Base-by-base conservation (phyloP, 2,888 invertebrate species). In the Pyrochroa serraticornis region DNA sequence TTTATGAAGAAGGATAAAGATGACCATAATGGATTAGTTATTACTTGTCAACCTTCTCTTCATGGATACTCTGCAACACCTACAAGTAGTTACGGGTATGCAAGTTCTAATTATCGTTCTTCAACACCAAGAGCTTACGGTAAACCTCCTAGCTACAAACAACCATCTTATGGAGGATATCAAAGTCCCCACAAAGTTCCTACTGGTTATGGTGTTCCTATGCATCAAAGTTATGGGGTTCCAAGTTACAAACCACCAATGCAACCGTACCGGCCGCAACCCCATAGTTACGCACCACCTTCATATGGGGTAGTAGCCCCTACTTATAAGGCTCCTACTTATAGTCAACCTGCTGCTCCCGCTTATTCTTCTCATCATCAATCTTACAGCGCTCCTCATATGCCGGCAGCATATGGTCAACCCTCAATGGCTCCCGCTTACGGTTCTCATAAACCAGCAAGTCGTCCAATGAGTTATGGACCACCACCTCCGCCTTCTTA, bases 41-140 rank as follows among this genome's bases (percentile, higher is more conserved):
- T 79, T 36, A 79, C 79, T n/a, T 79, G 79, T 58, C 78, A 79
- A 68, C 79, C 79, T 8, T 75, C 75, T 55, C 68, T 79, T 33
- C 77, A 78, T 43, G 79, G 79, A 41, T 79, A 77, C 52, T 75
- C 77, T 30, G 67, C 74, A 34, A 64, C 68, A 8, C 57, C 65
- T 3, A 54, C 60, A 12, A 55, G 57, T 12, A 58, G 66, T 9
- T 64, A 63, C 31, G 62, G 60, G 7, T 47, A 41, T 41, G 43
- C 52, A 30, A 49, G 60, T 9, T 50, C 50, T 36, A 54, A 58
- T 7, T 30, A 42, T 10, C 54, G 50, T 33, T 34, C 13, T 12
- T 54, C 58, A 48, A 61, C 62, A 7, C 57, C 66, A 47, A 49
- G 50, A 7, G 52, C 60, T 8, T 69, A 69, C 41, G 47, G 52